These are phyloP conservation scores for Asarcornis scutulata DNA, from an alignment of 2,113 vertebrate genomes.

Conservation along the genomic window DNA sequence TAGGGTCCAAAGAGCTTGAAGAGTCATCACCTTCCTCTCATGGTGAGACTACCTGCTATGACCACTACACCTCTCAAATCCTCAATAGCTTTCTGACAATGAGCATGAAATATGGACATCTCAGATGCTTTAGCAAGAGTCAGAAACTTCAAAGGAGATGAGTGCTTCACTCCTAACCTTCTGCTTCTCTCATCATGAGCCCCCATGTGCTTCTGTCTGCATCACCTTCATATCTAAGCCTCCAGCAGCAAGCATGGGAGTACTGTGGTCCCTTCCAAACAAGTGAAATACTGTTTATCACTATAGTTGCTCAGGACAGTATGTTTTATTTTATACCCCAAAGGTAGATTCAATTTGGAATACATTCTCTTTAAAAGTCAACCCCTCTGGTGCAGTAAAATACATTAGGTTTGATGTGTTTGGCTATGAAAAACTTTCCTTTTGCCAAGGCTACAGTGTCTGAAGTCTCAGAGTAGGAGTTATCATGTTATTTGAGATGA, in stretches of 20 bases:
- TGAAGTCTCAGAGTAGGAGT: slow-evolving; percentile 77
- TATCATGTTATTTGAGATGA: slow-evolving; percentile 79
- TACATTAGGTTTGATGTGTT: slow-evolving; percentile 75
- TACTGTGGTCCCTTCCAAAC: not conserved
- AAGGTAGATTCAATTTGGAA: slow-evolving; percentile 65
- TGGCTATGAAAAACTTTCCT: slow-evolving; percentile 72
- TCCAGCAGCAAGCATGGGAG: not conserved
- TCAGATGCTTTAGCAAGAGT: not conserved
- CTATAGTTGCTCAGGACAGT: slow-evolving; percentile 33
- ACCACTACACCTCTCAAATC: not conserved
- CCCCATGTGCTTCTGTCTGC: not conserved
- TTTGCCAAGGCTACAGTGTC: slow-evolving; percentile 71
- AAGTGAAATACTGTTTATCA: slow-evolving; percentile 19
- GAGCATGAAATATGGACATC: not conserved
- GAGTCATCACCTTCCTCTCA: not conserved
- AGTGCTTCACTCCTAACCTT: not conserved
- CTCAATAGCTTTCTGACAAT: not conserved
- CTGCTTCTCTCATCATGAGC: not conserved
- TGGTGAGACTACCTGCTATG: not conserved
- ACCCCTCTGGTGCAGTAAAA: slow-evolving; percentile 63
- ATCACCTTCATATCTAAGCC: not conserved
- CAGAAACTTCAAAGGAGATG: not conserved
- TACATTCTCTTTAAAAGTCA: slow-evolving; percentile 63
- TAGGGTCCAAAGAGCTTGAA: not conserved
- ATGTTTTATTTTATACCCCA: slow-evolving; percentile 57